These are phyloP conservation scores for Marmota flaviventris DNA, from an alignment of 2,113 vertebrate genomes.

Conservation along the genomic window DNA sequence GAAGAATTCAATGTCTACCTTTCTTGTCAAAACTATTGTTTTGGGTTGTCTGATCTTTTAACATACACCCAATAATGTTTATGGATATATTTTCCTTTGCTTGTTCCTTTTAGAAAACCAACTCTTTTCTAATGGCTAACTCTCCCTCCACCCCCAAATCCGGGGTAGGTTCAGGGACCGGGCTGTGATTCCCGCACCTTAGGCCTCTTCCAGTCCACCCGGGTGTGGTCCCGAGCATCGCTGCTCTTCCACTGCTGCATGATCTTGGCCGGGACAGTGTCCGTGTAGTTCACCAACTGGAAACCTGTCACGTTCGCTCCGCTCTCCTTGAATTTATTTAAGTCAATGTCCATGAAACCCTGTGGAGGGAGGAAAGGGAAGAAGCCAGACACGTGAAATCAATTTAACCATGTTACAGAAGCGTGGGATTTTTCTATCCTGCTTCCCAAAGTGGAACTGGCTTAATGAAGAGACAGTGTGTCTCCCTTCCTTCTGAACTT, in stretches of 20 bases:
- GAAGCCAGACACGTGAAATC: neutral
- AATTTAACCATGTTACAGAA: neutral
- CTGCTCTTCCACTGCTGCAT: constrained; percentile 97
- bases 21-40: neutral
- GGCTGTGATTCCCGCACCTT: constrained; percentile 88
- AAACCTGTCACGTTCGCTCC: constrained; percentile 98
- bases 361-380: constrained; percentile 74
- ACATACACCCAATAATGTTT: neutral
- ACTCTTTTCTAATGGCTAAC: neutral
- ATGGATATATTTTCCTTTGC: neutral
- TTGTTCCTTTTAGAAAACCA: neutral
- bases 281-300: constrained; percentile 96
- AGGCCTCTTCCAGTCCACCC: constrained; percentile 94
- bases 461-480: neutral
- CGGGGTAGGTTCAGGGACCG: too few relatives aligned
- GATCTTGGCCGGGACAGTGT: constrained; percentile 91
- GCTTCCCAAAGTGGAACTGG: neutral
- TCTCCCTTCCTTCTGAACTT: neutral
- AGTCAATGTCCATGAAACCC: constrained; percentile 98
- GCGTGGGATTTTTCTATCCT: neutral
- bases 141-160: neutral
- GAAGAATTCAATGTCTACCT: neutral
- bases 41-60: neutral
- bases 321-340: constrained; percentile 96
- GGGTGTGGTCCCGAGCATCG: constrained; percentile 95